Evolutionary conservation across 2,797 vertebrate species (phyloP).

Genomic region (Parambassis ranga): DNA sequence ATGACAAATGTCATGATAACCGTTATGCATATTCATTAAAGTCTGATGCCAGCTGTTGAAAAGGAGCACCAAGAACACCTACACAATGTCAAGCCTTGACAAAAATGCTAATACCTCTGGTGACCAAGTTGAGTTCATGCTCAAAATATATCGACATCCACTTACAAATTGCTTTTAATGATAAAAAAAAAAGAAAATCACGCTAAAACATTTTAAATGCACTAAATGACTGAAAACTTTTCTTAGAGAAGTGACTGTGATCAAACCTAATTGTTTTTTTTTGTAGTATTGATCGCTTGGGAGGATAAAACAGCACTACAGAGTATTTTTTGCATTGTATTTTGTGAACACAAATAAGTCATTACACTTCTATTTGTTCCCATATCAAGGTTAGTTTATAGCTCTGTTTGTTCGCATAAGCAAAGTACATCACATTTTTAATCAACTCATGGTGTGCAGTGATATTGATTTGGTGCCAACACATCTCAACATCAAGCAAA

Average conservation of each 20-base stretch:
- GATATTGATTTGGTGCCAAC: not conserved
- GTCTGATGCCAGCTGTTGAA: conserved; percentile 66
- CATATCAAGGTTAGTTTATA: too few species aligned
- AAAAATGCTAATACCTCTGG: conserved; percentile 37
- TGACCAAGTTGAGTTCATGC: conserved; percentile 4
- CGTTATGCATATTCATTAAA: conserved; percentile 67
- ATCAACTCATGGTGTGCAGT: not conserved
- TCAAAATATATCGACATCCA: not conserved
- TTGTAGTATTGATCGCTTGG: not conserved
- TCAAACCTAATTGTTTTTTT: too few species aligned
- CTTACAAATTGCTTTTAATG: not conserved
- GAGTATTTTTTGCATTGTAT: not conserved
- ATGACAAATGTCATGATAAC: conserved; percentile 56
- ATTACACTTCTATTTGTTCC: too few species aligned
- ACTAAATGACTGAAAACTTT: not conserved
- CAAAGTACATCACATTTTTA: not conserved
- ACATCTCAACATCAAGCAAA: not conserved
- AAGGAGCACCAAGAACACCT: conserved; percentile 48
- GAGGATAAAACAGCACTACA: not conserved
- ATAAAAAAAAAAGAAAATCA: not conserved
- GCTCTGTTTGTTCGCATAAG: not conserved
- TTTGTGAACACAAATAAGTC: not conserved
- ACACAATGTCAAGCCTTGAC: conserved; percentile 53
- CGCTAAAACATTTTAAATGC: not conserved
- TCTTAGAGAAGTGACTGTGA: not conserved